Percentiles rank a stretch among this genome's conserved stretches.
These are phyloP conservation scores for Caenorhabditis afra DNA, from an alignment of 2,888 invertebrate genomes.

Conservation along the genomic window DNA sequence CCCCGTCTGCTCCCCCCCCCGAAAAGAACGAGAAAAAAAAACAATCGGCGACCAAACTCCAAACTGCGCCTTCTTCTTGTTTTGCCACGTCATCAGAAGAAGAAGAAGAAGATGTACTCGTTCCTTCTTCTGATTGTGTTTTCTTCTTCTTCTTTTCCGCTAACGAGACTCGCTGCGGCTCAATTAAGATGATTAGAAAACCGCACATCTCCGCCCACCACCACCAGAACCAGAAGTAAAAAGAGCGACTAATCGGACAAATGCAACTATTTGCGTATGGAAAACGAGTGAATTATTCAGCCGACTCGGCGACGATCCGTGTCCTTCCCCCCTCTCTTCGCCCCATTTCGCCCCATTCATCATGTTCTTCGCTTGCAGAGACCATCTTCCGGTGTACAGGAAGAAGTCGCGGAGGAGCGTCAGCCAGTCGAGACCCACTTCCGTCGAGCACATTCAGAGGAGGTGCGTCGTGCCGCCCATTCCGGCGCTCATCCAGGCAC, in stretches of 20 bases:
- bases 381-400: constrained; percentile 44
- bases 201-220: background rate
- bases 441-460: constrained; percentile 9
- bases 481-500: constrained; percentile 46
- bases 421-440: constrained; percentile 48
- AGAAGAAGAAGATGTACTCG: constrained; percentile 1
- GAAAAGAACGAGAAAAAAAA: background rate
- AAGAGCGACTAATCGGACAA: constrained; percentile 23
- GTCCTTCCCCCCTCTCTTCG: background rate
- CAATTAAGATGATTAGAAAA: constrained; percentile 52
- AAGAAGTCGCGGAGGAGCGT: constrained; percentile 57
- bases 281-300: constrained; percentile 37
- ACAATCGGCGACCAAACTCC: background rate
- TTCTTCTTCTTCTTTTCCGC: constrained; percentile 7
- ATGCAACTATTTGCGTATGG: constrained; percentile 15
- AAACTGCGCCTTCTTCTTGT: background rate
- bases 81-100: constrained; percentile 15
- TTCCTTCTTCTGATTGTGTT: constrained; percentile 10
- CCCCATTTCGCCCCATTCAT: background rate
- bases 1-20: constrained; percentile 21
- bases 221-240: constrained; percentile 8
- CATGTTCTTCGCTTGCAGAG: constrained; percentile 36
- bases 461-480: constrained; percentile 44
- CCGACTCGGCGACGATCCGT: too few relatives aligned
- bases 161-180: constrained; percentile 19